phyloP scores from a whole-genome alignment of 23 tunicate species.

The Halocynthia aurantium region DNA sequence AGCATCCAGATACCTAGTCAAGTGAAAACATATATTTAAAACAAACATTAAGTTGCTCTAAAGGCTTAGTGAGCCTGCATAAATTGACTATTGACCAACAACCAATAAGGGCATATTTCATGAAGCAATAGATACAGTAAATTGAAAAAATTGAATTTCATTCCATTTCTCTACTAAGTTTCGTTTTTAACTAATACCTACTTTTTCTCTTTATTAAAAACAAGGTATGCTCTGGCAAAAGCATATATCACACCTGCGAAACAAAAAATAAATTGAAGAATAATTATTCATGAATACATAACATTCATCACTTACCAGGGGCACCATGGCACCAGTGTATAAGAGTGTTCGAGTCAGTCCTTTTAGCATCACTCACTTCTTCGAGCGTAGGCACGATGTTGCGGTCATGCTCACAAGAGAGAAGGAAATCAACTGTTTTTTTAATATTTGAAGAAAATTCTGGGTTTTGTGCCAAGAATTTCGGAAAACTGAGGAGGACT shows the following conservation, averaged over 20 bases:
- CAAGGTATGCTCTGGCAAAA: conserved; percentile 62
- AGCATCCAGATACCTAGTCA: conserved; percentile 27
- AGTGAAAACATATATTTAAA: too few relatives aligned
- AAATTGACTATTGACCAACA: too few relatives aligned
- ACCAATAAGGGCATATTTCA: too few relatives aligned
- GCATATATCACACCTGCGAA: conserved; percentile 51
- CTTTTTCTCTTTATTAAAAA: conserved; percentile 29
- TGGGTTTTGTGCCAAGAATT: conserved; percentile 11
- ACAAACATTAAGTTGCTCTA: too few relatives aligned
- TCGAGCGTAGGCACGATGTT: conserved; percentile 50
- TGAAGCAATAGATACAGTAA: too few relatives aligned
- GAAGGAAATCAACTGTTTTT: conserved; percentile 36
- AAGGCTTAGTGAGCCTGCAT: too few relatives aligned
- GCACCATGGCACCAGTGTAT: conserved; percentile 89
- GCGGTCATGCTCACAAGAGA: conserved; percentile 28
- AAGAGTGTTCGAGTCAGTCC: conserved; percentile 19
- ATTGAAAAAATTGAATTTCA: too few relatives aligned
- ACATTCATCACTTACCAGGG: conserved; percentile 28
- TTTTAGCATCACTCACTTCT: conserved; percentile 6
- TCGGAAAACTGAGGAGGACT: conserved; percentile 37
- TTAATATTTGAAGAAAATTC: conserved; percentile 10
- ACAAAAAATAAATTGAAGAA: too few relatives aligned
- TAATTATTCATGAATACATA: background rate
- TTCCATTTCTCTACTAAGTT: too few relatives aligned
- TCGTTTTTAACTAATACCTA: too few relatives aligned